A percentile compares a stretch with the other conserved stretches of the same genome.
These are phyloP conservation scores for Euwallacea fornicatus DNA, from an alignment of 1,140 invertebrate genomes.

Conservation along the genomic window DNA sequence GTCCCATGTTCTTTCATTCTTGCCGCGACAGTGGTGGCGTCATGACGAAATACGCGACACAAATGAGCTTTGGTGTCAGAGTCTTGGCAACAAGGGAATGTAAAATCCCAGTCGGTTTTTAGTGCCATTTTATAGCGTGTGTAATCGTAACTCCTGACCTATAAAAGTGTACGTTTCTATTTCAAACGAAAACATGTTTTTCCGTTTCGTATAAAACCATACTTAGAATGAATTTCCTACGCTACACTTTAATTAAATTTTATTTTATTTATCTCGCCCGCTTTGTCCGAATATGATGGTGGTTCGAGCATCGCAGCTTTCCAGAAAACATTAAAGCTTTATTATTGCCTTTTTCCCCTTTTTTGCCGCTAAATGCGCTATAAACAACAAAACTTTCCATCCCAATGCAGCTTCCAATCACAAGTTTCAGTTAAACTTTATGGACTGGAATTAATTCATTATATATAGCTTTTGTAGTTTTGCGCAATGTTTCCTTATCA, in stretches of 20 bases:
- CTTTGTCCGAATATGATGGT: no score
- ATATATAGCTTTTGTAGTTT: neutral
- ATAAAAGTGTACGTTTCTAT: conserved; percentile 10
- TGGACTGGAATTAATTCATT: neutral
- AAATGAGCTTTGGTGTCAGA: neutral
- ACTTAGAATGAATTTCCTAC: neutral
- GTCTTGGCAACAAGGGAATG: conserved; percentile 3
- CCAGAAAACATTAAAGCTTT: neutral
- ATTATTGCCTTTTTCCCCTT: neutral
- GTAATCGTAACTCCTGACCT: conserved; percentile 22
- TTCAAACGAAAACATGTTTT: conserved; percentile 13
- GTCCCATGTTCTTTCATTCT: neutral
- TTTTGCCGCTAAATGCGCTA: neutral
- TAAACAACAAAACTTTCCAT: neutral
- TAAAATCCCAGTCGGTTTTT: conserved; percentile 10
- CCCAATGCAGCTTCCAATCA: neutral
- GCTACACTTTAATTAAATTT: conserved; percentile 9
- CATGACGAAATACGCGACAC: neutral
- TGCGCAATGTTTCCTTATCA: no score
- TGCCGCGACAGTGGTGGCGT: neutral
- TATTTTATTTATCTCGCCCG: neutral
- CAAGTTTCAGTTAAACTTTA: conserved; percentile 2
- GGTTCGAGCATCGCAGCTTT: neutral
- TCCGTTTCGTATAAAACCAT: neutral
- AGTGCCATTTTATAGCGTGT: conserved; percentile 14